These are phyloP conservation scores for Enteromius paludinosus DNA, from an alignment of 2,797 vertebrate species.

Conservation along the genomic window DNA sequence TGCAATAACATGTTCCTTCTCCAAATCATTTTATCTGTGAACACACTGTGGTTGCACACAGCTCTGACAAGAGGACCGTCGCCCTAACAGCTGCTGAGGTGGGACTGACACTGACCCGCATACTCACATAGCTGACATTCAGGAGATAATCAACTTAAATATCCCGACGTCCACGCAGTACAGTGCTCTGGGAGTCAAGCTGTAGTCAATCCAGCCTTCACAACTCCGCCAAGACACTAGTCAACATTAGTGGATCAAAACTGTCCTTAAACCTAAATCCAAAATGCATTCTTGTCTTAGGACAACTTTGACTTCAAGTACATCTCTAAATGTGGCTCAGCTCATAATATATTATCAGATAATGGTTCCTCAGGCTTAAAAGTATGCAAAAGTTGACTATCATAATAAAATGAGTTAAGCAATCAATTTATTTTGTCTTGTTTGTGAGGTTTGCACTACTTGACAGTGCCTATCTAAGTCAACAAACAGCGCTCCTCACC, in stretches of 20 bases:
- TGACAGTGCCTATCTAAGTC: background rate
- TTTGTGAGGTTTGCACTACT: background rate
- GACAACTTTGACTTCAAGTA: no score
- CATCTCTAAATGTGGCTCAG: slow-evolving; percentile 11
- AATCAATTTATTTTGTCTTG: background rate
- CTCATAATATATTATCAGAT: background rate
- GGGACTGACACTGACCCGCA: slow-evolving; percentile 64
- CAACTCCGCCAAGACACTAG: background rate
- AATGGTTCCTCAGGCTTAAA: background rate
- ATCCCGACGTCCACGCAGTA: slow-evolving; percentile 46
- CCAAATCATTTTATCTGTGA: slow-evolving; percentile 25
- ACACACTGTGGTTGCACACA: background rate
- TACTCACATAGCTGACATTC: slow-evolving; percentile 78
- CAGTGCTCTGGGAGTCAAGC: slow-evolving; percentile 17
- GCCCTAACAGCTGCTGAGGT: slow-evolving; percentile 56
- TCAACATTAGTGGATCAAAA: no score
- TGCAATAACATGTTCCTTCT: slow-evolving; percentile 35
- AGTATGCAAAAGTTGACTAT: background rate
- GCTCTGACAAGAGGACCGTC: slow-evolving; percentile 8
- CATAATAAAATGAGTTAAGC: background rate
- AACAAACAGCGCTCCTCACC: background rate
- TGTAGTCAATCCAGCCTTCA: background rate
- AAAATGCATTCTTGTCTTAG: no score
- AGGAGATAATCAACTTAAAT: slow-evolving; percentile 77
- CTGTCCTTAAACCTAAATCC: no score